Evolutionary conservation across 2,888 invertebrate species (phyloP), one percentile per base, ranked within the genome.

Genomic region (Onchidella celtica): DNA sequence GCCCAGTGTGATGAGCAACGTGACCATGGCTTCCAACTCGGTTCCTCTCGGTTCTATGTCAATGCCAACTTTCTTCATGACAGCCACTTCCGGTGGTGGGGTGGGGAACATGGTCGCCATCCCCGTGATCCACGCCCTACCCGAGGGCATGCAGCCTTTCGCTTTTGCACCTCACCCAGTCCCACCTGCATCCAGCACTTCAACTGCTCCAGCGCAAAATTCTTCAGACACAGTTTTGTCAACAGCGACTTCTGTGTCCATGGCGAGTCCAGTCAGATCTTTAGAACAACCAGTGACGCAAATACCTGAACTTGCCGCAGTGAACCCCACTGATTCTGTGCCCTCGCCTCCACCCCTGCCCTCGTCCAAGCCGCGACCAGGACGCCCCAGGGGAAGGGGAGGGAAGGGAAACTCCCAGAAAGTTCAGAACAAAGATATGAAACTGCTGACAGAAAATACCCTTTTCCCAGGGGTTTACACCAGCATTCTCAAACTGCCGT

Each of bases 401-500:
- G 38, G 80, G 14, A 29, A 65, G 57, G 70, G 78, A 69, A 34
- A 82, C 36, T 69, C 81, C 70, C 57, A 79, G 80, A 57, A 86
- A 79, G 47, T 66, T 69, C 72, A 81, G 72, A 77, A 75, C 82
- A 87, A 86, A 17, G 89, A 89, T 63, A 89, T 91, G 88, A 90
- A 88, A 80, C 83, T 91, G 0, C 85, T 91, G 27, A 88, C 89
- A 0, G 91, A 91, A 66, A 90, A 89, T 74, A 89, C 87, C 0
- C 84, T 87, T 0, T 88, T 87, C 65, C 89, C 89, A 3, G 91
- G 90, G 0, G 90, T 91, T 6, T 91, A 91, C 83, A 91, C 91
- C 17, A 90, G 91, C 79, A 90, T 90, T 65, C 85, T 91, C 63
- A 91, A 91, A 80, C 85, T 91, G 11, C 90, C 91, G 11, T 90